Conservation (phyloP, 23 tunicate genomes). For the Botrylloides violaceus region DNA sequence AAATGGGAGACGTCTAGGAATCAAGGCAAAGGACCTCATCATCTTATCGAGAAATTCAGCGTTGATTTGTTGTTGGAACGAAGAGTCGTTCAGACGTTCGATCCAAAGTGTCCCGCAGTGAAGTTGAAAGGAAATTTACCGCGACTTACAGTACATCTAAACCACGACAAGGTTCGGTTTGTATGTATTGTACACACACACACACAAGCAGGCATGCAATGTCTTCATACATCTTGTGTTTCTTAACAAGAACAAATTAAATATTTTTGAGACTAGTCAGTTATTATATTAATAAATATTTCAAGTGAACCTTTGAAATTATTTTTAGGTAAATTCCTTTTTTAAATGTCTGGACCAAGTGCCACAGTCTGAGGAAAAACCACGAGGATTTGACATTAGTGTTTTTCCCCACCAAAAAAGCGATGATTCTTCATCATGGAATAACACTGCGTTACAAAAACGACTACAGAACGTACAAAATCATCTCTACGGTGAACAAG, state of each 20-base stretch:
- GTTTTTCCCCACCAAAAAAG: neutral
- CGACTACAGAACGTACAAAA: neutral
- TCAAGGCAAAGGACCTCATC: constrained; percentile 34
- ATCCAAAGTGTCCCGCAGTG: constrained; percentile 72
- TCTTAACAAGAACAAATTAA: too few relatives aligned
- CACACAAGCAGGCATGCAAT: too few relatives aligned
- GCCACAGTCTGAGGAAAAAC: neutral
- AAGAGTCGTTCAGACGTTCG: constrained; percentile 52
- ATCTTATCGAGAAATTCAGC: constrained; percentile 67
- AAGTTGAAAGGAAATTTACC: constrained; percentile 65
- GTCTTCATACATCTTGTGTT: too few relatives aligned
- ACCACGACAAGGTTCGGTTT: constrained; percentile 49
- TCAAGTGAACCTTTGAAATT: neutral
- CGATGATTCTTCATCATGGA: neutral
- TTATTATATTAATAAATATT: neutral
- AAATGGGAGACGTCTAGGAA: constrained; percentile 31
- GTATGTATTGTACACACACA: too few relatives aligned
- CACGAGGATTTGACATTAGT: neutral
- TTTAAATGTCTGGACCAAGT: constrained; percentile 39
- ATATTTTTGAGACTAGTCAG: too few relatives aligned
- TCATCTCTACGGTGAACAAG: constrained; percentile 8
- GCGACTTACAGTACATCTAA: constrained; percentile 52
- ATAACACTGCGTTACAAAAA: neutral
- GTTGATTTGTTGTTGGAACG: constrained; percentile 54
- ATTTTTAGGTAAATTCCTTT: constrained; percentile 29